Base-by-base conservation (phyloP, 2,888 invertebrate species). In the Zelleria hepariella region DNA sequence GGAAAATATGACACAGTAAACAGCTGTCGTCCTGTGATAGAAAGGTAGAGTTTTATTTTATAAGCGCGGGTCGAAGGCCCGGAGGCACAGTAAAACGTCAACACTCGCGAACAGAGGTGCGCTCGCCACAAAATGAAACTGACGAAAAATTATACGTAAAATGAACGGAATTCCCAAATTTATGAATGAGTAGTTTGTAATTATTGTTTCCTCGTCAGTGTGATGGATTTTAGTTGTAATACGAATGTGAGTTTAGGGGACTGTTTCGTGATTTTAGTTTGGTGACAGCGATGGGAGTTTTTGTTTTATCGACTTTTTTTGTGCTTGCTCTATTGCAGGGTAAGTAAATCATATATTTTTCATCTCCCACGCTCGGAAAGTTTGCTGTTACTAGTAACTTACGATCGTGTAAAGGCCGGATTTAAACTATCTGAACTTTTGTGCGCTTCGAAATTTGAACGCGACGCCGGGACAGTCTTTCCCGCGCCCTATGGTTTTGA, bases 1-100 rank as follows among this genome's bases (percentile, higher is more conserved):
- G 81, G 83, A 80, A 84, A 84, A 78, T 66, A 71, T 70, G 58
- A 65, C 69, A 73, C 71, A 66, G 67, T 70, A 71, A 75, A 67
- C 86, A 85, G 78, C 80, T 84, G 84, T 69, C 73, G 77, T 73
- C 72, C 75, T 80, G 59, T 77, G 70, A 70, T 63, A 72, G 73
- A 68, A 72, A 74, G 72, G 74, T 71, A 76, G 59, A 72, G 78
- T 74, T n/a, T n/a, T n/a, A n/a, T n/a, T n/a, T n/a, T 83, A 83
- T 76, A 85, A 79, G 75, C 76, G 75, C 75, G 79, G 78, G 79
- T 78, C 78, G 74, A 68, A 69, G 68, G 64, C 67, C 63, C 68
- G 66, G 65, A 67, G 72, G 66, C 69, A 71, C 82, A 80, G 80
- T 83, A 75, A 80, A 66, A 60, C 63, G 67, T 67, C 66, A 63